Base-by-base conservation (phyloP, 2,888 invertebrate genomes). In the Mesoligia furuncula region DNA sequence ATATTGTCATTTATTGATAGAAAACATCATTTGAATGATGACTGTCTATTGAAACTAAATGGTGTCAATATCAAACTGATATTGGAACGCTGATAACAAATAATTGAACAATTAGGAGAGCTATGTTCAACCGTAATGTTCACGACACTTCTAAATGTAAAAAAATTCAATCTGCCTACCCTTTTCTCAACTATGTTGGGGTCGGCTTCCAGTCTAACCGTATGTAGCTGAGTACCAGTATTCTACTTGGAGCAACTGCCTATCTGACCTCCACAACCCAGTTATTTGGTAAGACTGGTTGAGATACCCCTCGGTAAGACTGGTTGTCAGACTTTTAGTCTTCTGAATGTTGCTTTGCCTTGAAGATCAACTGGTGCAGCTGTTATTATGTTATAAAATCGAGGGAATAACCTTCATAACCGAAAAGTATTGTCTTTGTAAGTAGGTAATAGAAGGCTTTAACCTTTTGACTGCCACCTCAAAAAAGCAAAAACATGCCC, bases 21-120 rank as follows among this genome's bases (percentile, higher is more conserved):
- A 54, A 9, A 74, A 39, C 1, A 17, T 45, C 36, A 65, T 65
- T 57, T 27, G 7, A 68, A 59, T 69, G 24, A 82, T 48, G 27
- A 64, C 68, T 77, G 68, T 59, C 36, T 77, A 65, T 83, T 77
- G n/a, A 69, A 68, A 54, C 45, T 20, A 67, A 77, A 83, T 69
- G 59, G 68, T 80, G 77, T 80, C 77, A 80, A 69, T 80, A 77
- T 65, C 68, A 59, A 54, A 59, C 4, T 31, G 64, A 57, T 48
- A 77, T 64, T 59, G 36, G 27, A 59, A 13, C 11, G 3, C 2
- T 77, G 69, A 70, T 83, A 69, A 45, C 20, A 8, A 77, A 20
- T 69, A 36, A 83, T 65, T 66, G 51, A 83, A 54, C 68, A 61
- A 77, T 83, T 77, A 20, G 0, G 11, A 31, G n/a, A 24, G 17